A percentile compares a stretch with the other conserved stretches of the same genome.
These are phyloP conservation scores for Labeo calbasu DNA, from an alignment of 2,797 vertebrate species.

Conservation along the genomic window DNA sequence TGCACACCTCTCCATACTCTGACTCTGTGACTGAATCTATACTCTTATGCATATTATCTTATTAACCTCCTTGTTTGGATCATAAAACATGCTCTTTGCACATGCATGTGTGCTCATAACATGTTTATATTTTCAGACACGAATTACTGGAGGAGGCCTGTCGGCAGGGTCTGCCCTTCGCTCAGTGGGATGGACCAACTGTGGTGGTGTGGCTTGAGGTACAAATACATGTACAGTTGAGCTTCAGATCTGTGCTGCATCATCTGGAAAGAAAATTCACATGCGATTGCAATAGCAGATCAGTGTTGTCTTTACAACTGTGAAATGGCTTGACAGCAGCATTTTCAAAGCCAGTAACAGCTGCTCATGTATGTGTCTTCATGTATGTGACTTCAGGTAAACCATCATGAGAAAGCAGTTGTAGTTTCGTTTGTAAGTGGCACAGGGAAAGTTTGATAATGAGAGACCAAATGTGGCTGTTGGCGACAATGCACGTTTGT, in stretches of 20 bases:
- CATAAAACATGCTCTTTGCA: neutral
- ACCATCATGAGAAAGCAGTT: too few relatives aligned
- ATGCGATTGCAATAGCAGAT: neutral
- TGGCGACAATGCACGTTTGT: neutral
- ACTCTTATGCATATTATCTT: neutral
- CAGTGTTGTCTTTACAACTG: neutral
- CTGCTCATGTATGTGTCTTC: too few relatives aligned
- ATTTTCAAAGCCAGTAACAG: too few relatives aligned
- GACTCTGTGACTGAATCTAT: neutral
- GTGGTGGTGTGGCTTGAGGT: slow-evolving; percentile 98
- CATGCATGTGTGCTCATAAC: neutral
- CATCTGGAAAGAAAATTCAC: neutral
- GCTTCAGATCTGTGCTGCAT: too few relatives aligned
- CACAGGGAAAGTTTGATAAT: too few relatives aligned
- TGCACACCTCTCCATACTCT: neutral
- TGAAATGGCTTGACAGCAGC: too few relatives aligned
- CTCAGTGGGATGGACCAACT: slow-evolving; percentile 96
- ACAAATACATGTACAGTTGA: slow-evolving; percentile 21
- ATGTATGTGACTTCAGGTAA: too few relatives aligned
- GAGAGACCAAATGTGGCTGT: too few relatives aligned
- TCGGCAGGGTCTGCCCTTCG: slow-evolving; percentile 91
- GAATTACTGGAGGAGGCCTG: slow-evolving; percentile 95
- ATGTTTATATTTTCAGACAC: slow-evolving; percentile 76
- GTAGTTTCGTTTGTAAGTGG: too few relatives aligned
- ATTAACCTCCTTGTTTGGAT: neutral